Base-by-base conservation (phyloP, 2,888 invertebrate species). In the Cosmorhoe ocellata region DNA sequence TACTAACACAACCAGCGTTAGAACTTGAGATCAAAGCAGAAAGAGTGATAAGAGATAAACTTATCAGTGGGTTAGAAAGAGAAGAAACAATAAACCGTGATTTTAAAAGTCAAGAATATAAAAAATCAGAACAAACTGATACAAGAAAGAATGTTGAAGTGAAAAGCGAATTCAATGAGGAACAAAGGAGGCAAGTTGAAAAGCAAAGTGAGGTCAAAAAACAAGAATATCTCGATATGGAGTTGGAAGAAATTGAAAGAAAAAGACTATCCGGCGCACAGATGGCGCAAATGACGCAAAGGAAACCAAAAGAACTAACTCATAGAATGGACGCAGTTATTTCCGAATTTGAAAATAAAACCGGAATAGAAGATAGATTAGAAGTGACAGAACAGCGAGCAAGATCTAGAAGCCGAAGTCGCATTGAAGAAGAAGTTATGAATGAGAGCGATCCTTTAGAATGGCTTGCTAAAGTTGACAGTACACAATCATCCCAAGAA, bases 281-380 rank as follows among this genome's bases (percentile, higher is more conserved):
- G 72, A 86, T 89, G 80, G 79, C 89, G 6, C 86, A 88, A 61
- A 63, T 79, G 24, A 71, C 75, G n/a, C 81, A 81, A 34, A 74
- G 72, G 18, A 85, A 81, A 58, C 74, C 86, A 0, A 72, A 74
- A 56, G 86, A 87, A 33, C 53, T 89, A 0, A 84, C 81, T 4
- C 65, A 79, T 13, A 87, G 72, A 68, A 81, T 90, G 78, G 81
- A 79, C 28, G 76, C 81, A 26, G 85, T 90, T 0, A 83, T 89
- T 34, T 71, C 82, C 0, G 89, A 90, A 61, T 85, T 88, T 58
- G 75, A 87, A 60, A 73, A 65, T 5, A 81, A 82, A 60, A 67
- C 81, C 7, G 77, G 76, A 0, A 71, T 73, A 33, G 83, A 79
- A 39, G 60, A 58, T 9, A 69, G 72, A 1, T 70, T 73, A 30